phyloP scores from a whole-genome alignment of 2,888 invertebrate species.

The Drosophila incognita region DNA sequence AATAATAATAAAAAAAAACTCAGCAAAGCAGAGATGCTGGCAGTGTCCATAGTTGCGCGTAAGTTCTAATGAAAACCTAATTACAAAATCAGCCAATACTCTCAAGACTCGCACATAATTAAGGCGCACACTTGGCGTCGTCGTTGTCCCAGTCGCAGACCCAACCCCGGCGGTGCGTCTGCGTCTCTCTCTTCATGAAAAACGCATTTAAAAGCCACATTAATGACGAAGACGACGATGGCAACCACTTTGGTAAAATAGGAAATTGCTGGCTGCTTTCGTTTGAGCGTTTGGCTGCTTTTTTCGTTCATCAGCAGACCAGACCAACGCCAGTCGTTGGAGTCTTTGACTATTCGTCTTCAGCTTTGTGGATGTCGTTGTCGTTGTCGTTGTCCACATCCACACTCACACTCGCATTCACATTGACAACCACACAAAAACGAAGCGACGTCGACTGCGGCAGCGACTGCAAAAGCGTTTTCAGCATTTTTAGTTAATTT shows the following conservation, averaged over 20 bases:
- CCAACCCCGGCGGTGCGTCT: conserved; percentile 15
- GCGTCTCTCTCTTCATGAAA: conserved; percentile 59
- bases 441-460: conserved; percentile 37
- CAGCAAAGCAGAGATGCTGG: conserved; percentile 6
- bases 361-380: conserved; percentile 28
- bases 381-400: conserved; percentile 20
- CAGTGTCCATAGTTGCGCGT: conserved; percentile 73
- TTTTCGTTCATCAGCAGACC: conserved; percentile 60
- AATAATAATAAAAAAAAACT: conserved; percentile 1
- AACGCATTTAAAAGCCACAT: conserved; percentile 84
- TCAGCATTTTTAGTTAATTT: conserved; percentile 84
- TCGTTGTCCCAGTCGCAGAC: conserved; percentile 10
- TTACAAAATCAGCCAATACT: conserved; percentile 82
- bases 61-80: conserved; percentile 81
- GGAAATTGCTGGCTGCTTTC: conserved; percentile 79
- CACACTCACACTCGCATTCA: conserved; percentile 33
- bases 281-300: conserved; percentile 74
- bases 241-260: conserved; percentile 83
- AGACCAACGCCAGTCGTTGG: conserved; percentile 59
- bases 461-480: conserved; percentile 73
- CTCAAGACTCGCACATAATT: conserved; percentile 83
- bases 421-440: conserved; percentile 67
- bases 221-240: conserved; percentile 72
- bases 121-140: conserved; percentile 79
- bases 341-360: conserved; percentile 34